These are phyloP conservation scores for Megaceryle torquata DNA, from an alignment of 2,113 vertebrate genomes.

Conservation along the genomic window DNA sequence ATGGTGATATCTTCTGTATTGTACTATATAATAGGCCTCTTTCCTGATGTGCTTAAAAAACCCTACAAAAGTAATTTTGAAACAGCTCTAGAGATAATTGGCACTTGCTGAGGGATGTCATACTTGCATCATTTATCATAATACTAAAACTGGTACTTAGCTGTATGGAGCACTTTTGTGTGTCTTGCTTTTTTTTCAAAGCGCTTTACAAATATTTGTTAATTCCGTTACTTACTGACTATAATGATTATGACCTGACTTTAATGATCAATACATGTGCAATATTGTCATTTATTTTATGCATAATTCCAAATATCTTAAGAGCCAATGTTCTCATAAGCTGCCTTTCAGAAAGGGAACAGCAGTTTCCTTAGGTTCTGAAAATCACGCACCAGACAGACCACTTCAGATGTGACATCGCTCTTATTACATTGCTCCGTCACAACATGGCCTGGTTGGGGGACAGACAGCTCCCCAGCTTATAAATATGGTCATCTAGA, in stretches of 20 bases:
- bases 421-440: background rate
- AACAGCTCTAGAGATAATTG: background rate
- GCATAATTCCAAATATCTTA: background rate
- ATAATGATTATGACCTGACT: background rate
- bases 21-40: background rate
- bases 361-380: background rate
- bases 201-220: background rate
- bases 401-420: background rate
- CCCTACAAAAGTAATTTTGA: background rate
- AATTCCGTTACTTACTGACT: background rate
- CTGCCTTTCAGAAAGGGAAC: background rate
- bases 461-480: background rate
- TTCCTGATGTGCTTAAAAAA: background rate
- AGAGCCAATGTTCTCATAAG: background rate
- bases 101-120: background rate
- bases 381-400: background rate
- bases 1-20: background rate
- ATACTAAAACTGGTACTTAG: background rate
- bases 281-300: background rate
- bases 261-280: background rate
- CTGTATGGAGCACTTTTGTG: background rate
- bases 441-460: background rate
- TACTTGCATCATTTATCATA: background rate
- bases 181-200: background rate
- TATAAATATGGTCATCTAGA: background rate